These are phyloP conservation scores for Drosophila anomalipes DNA, from an alignment of 2,888 invertebrate species.

Conservation along the genomic window DNA sequence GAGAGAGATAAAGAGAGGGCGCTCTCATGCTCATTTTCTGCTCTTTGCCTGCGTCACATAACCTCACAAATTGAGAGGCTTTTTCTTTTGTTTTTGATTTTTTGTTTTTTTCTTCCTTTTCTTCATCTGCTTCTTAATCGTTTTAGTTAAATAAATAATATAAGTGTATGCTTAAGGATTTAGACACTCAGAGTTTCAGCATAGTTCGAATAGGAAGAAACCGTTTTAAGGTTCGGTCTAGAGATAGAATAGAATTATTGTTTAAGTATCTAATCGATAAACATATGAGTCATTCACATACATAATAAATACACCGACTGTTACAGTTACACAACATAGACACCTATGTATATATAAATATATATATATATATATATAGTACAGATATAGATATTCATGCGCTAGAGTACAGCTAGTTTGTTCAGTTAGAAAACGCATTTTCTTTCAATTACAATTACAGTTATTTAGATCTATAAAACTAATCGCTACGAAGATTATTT, in stretches of 20 bases:
- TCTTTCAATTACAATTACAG: slow-evolving; percentile 46
- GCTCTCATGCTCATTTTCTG: not conserved
- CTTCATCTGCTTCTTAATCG: not conserved
- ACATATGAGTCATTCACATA: slow-evolving; percentile 43
- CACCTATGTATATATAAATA: slow-evolving; percentile 23
- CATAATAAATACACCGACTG: slow-evolving; percentile 56
- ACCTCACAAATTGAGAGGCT: slow-evolving; percentile 22
- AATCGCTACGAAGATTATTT: slow-evolving; percentile 65
- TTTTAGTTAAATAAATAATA: slow-evolving; percentile 48
- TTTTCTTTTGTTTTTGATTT: not conserved
- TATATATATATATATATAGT: slow-evolving; percentile 36
- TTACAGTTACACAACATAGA: slow-evolving; percentile 59
- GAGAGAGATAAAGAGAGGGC: not conserved
- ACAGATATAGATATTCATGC: slow-evolving; percentile 24
- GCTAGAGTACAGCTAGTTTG: slow-evolving; percentile 71
- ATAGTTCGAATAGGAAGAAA: slow-evolving; percentile 75
- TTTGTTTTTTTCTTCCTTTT: not conserved
- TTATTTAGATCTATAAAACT: slow-evolving; percentile 43
- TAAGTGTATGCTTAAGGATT: slow-evolving; percentile 53
- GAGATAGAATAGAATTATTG: slow-evolving; percentile 34
- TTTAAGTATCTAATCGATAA: slow-evolving; percentile 26
- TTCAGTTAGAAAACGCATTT: slow-evolving; percentile 66
- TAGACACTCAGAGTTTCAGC: slow-evolving; percentile 79
- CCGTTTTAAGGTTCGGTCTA: slow-evolving; percentile 57
- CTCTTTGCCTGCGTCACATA: slow-evolving; percentile 7